These are phyloP conservation scores for Luffia ferchaultella DNA, from an alignment of 2,888 invertebrate genomes.

Conservation along the genomic window DNA sequence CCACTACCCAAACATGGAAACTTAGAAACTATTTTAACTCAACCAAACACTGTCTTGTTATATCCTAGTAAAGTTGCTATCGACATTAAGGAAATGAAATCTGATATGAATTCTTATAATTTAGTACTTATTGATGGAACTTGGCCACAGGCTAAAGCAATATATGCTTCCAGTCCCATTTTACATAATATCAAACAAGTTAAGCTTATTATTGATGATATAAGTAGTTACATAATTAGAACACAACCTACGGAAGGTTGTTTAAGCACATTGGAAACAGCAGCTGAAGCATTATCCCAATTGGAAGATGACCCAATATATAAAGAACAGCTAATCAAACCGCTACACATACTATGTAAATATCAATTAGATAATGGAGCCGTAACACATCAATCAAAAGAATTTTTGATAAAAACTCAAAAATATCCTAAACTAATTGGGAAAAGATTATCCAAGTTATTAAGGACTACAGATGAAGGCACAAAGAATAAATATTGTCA, in stretches of 20 bases:
- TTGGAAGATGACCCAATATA: constrained; percentile 76
- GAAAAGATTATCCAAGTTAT: constrained; percentile 69
- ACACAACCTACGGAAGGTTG: constrained; percentile 94
- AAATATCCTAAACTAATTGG: constrained; percentile 83
- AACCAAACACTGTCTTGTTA: constrained; percentile 76
- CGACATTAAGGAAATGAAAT: constrained; percentile 66
- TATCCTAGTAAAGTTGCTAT: constrained; percentile 83
- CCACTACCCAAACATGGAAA: constrained; percentile 72
- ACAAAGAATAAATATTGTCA: too few species aligned
- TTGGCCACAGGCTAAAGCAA: constrained; percentile 95
- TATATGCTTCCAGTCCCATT: constrained; percentile 82
- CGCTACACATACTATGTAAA: constrained; percentile 83
- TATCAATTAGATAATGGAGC: constrained; percentile 92
- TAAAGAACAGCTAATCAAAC: constrained; percentile 74
- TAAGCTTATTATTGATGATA: constrained; percentile 74
- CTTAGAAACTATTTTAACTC: constrained; percentile 71
- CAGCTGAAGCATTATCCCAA: constrained; percentile 79
- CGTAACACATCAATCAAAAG: constrained; percentile 92
- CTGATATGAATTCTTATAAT: constrained; percentile 68
- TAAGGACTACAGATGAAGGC: constrained; percentile 40
- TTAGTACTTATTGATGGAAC: constrained; percentile 91
- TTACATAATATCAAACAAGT: constrained; percentile 82
- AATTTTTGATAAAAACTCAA: constrained; percentile 82
- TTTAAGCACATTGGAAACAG: constrained; percentile 89
- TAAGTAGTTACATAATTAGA: constrained; percentile 90